A percentile compares a stretch with the other conserved stretches of the same genome.
These are phyloP conservation scores for Xiphorhynchus erythropygius DNA, from an alignment of 2,797 vertebrate species.

Conservation along the genomic window DNA sequence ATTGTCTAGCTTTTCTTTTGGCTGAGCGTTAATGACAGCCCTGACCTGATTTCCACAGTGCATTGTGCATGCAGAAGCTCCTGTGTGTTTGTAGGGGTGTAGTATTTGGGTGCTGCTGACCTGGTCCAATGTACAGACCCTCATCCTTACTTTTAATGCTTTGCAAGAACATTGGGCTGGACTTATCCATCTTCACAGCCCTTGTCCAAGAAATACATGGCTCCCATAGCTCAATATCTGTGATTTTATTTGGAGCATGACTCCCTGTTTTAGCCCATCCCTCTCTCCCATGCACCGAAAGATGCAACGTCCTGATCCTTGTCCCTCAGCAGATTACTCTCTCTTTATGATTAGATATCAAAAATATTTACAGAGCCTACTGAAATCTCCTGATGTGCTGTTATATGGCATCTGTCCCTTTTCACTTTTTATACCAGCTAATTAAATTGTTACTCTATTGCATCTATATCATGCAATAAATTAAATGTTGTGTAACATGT, in stretches of 20 bases:
- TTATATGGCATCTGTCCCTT: neutral
- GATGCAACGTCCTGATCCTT: neutral
- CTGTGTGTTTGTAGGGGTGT: neutral
- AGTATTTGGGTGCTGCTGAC: neutral
- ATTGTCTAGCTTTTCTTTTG: neutral
- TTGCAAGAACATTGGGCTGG: neutral
- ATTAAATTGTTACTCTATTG: neutral
- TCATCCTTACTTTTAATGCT: neutral
- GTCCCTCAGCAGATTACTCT: neutral
- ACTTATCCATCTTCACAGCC: neutral
- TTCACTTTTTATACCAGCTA: neutral
- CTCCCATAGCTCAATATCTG: neutral
- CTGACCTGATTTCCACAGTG: neutral
- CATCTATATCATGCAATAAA: neutral
- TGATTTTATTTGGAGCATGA: neutral
- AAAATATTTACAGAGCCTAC: neutral
- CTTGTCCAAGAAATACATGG: neutral
- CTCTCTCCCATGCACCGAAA: neutral
- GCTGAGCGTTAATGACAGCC: neutral
- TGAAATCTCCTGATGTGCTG: neutral
- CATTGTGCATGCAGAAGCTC: rapidly evolving
- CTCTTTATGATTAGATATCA: neutral
- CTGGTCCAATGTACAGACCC: neutral
- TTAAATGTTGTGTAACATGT: neutral
- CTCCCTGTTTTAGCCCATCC: neutral